Percentiles rank a stretch among this genome's conserved stretches.
These are phyloP conservation scores for Neosilurus mollespiculum DNA, from an alignment of 2,797 vertebrate species.

Conservation along the genomic window DNA sequence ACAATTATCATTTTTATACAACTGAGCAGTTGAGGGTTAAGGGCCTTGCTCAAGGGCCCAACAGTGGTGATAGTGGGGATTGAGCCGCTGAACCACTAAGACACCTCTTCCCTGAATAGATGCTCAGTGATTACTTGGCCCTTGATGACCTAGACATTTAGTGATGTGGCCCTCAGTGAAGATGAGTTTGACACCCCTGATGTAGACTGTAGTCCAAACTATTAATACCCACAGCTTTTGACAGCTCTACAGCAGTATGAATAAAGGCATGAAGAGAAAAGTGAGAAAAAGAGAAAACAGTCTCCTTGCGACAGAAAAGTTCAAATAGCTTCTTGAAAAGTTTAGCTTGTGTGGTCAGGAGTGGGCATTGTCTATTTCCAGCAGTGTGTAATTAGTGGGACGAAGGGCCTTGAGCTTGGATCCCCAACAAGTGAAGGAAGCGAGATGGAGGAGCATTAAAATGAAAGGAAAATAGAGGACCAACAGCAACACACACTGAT, in stretches of 20 bases:
- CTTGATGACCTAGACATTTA: too few relatives aligned
- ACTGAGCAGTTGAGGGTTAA: too few relatives aligned
- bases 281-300: constrained; percentile 24
- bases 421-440: constrained; percentile 53
- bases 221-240: constrained; percentile 15
- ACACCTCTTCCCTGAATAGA: too few relatives aligned
- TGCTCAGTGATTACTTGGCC: too few relatives aligned
- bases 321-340: constrained; percentile 68
- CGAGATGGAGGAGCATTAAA: constrained; percentile 53
- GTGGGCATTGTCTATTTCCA: constrained; percentile 72
- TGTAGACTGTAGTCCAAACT: constrained; percentile 20
- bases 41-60: too few relatives aligned
- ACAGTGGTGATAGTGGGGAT: too few relatives aligned
- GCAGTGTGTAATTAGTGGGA: constrained; percentile 72
- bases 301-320: constrained; percentile 48
- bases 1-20: too few relatives aligned
- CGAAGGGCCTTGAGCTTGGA: constrained; percentile 64
- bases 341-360: constrained; percentile 67
- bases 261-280: constrained; percentile 18
- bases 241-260: constrained; percentile 12
- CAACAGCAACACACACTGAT: constrained; percentile 19
- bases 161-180: too few relatives aligned
- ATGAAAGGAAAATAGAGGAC: constrained; percentile 46
- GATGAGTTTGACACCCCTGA: too few relatives aligned
- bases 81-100: too few relatives aligned